Base-by-base conservation (phyloP, 2,797 vertebrate species). In the Pitangus sulphuratus region DNA sequence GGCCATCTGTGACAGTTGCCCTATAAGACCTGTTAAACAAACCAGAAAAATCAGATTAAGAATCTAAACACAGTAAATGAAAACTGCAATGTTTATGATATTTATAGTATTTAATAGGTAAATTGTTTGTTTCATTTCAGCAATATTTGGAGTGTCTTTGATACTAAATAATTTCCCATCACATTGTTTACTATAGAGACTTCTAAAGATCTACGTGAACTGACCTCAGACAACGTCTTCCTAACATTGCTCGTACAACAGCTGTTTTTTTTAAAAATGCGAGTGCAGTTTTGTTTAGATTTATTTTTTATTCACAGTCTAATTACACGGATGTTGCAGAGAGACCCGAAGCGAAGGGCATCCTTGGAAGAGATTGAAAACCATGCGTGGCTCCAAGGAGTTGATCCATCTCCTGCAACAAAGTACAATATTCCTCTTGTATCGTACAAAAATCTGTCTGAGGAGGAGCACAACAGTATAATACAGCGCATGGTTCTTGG, bases 401-500 rank as follows among this genome's bases (percentile, higher is more conserved):
- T 99, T 28, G 99, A 99, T 96, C 99, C 99, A 1, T 99, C 99
- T 18, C 99, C 99, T 7, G 99, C 99, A 82, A 99, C 99, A 11
- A 99, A 99, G 95, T 99, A 98, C 89, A 99, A 98, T 97, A 99
- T 99, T 92, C 99, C 99, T 19, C 98, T 99, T 4, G 99, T 99
- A n/a, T 99, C 99, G 1, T 99, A 99, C 96, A 99, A 99, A 97
- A 99, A 99, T 56, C 98, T 99, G 66, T 99, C 99, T 0, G 99
- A 99, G 51, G 99, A 99, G 95, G 99, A 99, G 76, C 99, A 99
- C 98, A 99, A 99, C 97, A 98, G 99, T 92, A 99, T 99, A 95
- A 99, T 99, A 82, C 99, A 99, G 96, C 99, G 99, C 90, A 99
- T 99, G 99, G 99, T 99, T 81, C 98, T 99, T 0, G 99, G 99